Conservation (phyloP, 2,888 invertebrate species). For the Patella pellucida region DNA sequence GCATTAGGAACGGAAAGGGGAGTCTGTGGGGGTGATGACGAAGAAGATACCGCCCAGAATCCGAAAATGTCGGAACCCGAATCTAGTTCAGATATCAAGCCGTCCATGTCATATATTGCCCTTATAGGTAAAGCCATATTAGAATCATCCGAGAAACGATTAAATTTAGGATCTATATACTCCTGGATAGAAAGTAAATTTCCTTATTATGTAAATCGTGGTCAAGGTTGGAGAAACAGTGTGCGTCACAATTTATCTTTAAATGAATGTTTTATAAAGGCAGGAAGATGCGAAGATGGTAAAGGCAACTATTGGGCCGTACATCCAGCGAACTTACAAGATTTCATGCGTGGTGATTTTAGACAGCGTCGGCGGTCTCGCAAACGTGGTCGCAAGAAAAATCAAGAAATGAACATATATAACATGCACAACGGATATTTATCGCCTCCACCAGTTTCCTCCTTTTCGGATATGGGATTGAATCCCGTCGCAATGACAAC, state of each 20-base stretch:
- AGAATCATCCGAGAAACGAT: conserved; percentile 59
- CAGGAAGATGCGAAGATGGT: conserved; percentile 64
- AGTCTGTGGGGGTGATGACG: conserved; percentile 18
- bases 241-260: conserved; percentile 68
- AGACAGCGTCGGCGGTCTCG: conserved; percentile 61
- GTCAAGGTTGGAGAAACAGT: conserved; percentile 68
- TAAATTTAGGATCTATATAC: conserved; percentile 69
- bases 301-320: conserved; percentile 69
- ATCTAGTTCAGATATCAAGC: conserved; percentile 56
- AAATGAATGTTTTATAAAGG: conserved; percentile 68
- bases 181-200: conserved; percentile 67
- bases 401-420: conserved; percentile 59
- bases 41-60: conserved; percentile 34
- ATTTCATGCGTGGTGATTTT: conserved; percentile 67
- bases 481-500: conserved; percentile 40
- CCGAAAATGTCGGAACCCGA: conserved; percentile 40
- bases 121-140: conserved; percentile 69
- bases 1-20: too few relatives aligned
- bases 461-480: conserved; percentile 47
- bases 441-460: conserved; percentile 34
- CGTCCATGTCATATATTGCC: conserved; percentile 67
- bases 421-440: conserved; percentile 55
- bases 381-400: conserved; percentile 60
- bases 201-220: conserved; percentile 65
- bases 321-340: conserved; percentile 66